These are phyloP conservation scores for Nemoura dubitans DNA, from an alignment of 2,888 invertebrate species.

Conservation along the genomic window DNA sequence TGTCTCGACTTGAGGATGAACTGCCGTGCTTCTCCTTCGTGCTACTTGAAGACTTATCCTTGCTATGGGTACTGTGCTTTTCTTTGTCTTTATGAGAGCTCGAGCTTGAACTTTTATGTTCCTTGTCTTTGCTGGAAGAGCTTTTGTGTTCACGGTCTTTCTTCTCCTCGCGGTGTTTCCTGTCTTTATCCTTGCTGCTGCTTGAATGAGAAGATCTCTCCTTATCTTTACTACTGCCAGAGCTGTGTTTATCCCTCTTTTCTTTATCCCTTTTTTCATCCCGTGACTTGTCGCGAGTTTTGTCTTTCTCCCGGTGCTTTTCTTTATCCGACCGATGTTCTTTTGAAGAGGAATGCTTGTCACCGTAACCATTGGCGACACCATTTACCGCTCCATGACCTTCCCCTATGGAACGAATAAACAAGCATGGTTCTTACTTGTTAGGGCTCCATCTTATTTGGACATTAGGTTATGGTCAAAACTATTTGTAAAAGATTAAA, in stretches of 20 bases:
- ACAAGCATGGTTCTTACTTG: slow-evolving; percentile 32
- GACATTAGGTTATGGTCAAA: background rate
- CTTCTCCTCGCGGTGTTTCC: slow-evolving; percentile 51
- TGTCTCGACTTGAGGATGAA: slow-evolving; percentile 56
- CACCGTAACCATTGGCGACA: slow-evolving; percentile 78
- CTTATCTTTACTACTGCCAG: slow-evolving; percentile 64
- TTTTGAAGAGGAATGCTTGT: slow-evolving; percentile 60
- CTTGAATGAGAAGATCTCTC: slow-evolving; percentile 55
- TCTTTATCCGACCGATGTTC: slow-evolving; percentile 65
- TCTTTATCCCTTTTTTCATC: slow-evolving; percentile 60
- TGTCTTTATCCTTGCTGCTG: slow-evolving; percentile 60
- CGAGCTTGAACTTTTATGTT: slow-evolving; percentile 52
- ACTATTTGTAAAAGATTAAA: background rate
- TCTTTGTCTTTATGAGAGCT: slow-evolving; percentile 56
- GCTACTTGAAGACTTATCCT: slow-evolving; percentile 43
- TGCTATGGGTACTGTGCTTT: slow-evolving; percentile 54
- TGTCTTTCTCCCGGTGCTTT: slow-evolving; percentile 61
- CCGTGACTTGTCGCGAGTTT: slow-evolving; percentile 61
- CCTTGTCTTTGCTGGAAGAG: slow-evolving; percentile 62
- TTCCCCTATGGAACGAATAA: slow-evolving; percentile 27
- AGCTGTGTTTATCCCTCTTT: slow-evolving; percentile 67
- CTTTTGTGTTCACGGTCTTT: slow-evolving; percentile 55
- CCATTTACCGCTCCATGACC: slow-evolving; percentile 69
- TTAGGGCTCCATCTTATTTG: background rate
- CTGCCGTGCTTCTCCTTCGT: slow-evolving; percentile 52